A percentile compares a stretch with the other conserved stretches of the same genome.
Conservation (phyloP, 2,888 invertebrate genomes). For the Metacarcinus magister region DNA sequence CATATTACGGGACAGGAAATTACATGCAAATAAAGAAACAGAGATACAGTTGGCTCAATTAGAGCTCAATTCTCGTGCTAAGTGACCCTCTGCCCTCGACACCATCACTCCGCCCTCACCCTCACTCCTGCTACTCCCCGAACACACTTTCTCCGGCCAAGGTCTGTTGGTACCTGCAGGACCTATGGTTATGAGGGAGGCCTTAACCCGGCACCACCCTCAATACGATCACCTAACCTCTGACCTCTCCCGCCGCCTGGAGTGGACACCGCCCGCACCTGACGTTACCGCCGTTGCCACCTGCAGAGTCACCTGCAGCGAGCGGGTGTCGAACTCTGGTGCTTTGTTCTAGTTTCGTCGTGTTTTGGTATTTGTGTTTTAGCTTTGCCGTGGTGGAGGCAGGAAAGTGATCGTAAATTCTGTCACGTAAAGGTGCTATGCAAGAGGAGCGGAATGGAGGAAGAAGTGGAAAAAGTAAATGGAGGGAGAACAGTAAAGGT, state of each 20-base stretch:
- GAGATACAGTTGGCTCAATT: not conserved
- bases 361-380: not conserved
- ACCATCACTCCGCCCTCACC: conserved; percentile 14
- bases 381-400: not conserved
- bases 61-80: not conserved
- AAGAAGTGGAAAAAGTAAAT: not conserved
- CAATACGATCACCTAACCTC: conserved; percentile 64
- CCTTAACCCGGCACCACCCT: conserved; percentile 68
- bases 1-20: not conserved
- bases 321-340: conserved; percentile 31
- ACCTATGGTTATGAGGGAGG: conserved; percentile 70
- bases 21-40: not conserved
- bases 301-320: conserved; percentile 27
- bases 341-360: not conserved
- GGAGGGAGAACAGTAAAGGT: not conserved
- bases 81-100: conserved; percentile 11
- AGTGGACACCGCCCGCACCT: conserved; percentile 76
- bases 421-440: not conserved
- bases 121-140: conserved; percentile 18
- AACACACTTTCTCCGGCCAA: conserved; percentile 49
- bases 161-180: not conserved
- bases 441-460: not conserved
- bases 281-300: conserved; percentile 58
- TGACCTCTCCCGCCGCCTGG: conserved; percentile 71
- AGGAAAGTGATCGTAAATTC: not conserved